Evolutionary conservation across 2,113 vertebrate species (phyloP), one percentile per base, ranked within the genome.

Genomic region (Ictalurus furcatus): DNA sequence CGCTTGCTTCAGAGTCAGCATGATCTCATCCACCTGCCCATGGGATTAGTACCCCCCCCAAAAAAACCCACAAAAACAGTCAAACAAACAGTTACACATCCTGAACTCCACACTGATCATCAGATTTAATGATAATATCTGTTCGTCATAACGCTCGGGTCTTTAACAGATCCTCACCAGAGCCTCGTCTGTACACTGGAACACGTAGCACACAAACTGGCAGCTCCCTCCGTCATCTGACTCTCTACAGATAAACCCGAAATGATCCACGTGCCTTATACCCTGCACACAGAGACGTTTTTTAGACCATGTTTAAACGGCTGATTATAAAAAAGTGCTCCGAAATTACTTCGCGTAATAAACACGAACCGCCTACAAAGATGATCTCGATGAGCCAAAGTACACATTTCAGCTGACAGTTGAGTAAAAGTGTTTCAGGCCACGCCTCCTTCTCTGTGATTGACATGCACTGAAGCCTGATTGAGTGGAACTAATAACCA

Each of bases 171-270:
- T 56, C 61, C 97, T 97, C 94, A 99, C 98, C 97, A 99, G 95
- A 28, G 97, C 96, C 94, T 98, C 98, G 63, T 98, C 97, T 6
- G 98, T 94, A 87, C 98, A 99, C 89, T 98, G 98, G 94, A 99
- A 99, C 85, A 99, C 96, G 0, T 99, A 99, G 88, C 98, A 99
- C 86, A 99, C 97, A 67, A 98, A 99, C 90, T 97, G 97, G 89
- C 97, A 97, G 93, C 95, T 97, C 34, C 97, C 96, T n/a, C 95
- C 95, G 67, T 97, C 97, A 7, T 96, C 96, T 0, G 96, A 95
- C 92, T 99, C 98, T 90, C 98, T 97, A 95, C 98, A 99, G 95
- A 99, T 99, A 93, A 99, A 99, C 80, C 98, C 98, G 83, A 99
- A 99, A 92, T 99, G 98, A 95, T 99, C 98, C 94, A 98, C 98